Base-by-base conservation (phyloP, 1,140 invertebrate species). In the Eumaeus atala region DNA sequence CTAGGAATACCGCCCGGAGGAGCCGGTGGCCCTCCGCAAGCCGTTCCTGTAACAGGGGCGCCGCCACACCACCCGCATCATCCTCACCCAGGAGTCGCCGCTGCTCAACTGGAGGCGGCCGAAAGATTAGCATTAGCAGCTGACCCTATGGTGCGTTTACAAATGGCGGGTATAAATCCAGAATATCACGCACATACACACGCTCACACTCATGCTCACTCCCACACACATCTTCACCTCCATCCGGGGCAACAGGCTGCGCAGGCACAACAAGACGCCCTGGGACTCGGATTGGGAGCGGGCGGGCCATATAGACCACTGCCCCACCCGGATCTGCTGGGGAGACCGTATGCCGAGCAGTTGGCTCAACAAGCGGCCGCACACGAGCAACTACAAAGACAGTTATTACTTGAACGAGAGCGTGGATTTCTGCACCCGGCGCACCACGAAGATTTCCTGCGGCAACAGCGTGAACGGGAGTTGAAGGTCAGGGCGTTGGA, bases 201-300 rank as follows among this genome's bases (percentile, higher is more conserved):
- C 81, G 93, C 94, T 51, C 93, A 95, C 87, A 94, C 89, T 58
- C 90, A 90, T 70, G 90, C 94, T 66, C 96, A 97, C 89, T 94
- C 95, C 69, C 96, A 97, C 90, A 95, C 94, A 66, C 95, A 96
- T 90, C 92, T 96, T 75, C 95, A 96, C 89, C 91, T 96, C 76
- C 94, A 95, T 89, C 93, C 93, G 68, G 93, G 93, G 78, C 93
- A 93, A 88, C 93, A 95, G 82, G 92, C 91, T 71, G 91, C 89
- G 63, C 92, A 92, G 76, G 92, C 92, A 59, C 91, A 91, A 82
- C 91, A 92, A 75, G 91, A 92, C 67, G 90, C 89, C 58, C 64
- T 81, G 48, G 68, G 77, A 51, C 67, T 87, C 57, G 78, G 73
- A 37, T 66, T 72, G 11, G 77, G 89, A 78, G 74, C 58, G n/a